A percentile compares a stretch with the other conserved stretches of the same genome.
phyloP scores from a whole-genome alignment of 2,888 invertebrate species.

The Torymus auratus region DNA sequence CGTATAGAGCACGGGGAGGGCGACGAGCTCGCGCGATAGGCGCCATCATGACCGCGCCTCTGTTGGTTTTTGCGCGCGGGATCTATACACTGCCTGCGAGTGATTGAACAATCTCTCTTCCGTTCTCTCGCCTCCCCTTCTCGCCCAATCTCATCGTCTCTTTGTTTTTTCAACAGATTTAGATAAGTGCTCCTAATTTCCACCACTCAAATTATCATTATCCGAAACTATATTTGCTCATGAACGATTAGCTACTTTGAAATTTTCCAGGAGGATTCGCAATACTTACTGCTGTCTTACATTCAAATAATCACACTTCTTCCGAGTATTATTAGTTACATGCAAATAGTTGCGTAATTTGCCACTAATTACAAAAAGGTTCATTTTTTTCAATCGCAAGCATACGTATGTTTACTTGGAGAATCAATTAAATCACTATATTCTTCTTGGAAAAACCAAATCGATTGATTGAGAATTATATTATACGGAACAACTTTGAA shows the following conservation, averaged over 20 bases:
- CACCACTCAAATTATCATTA: slow-evolving; percentile 44
- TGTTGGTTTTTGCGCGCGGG: slow-evolving; percentile 17
- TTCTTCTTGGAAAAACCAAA: no score
- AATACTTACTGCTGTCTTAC: not conserved
- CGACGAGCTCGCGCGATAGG: not conserved
- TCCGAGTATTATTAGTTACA: no score
- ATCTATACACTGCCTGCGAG: not conserved
- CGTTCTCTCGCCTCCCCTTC: no score
- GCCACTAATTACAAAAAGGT: no score
- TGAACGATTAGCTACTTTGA: not conserved
- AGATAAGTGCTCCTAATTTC: slow-evolving; percentile 39
- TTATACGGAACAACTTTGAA: no score
- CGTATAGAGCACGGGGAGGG: not conserved
- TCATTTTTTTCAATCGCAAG: no score
- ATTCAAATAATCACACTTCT: not conserved
- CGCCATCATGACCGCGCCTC: slow-evolving; percentile 1
- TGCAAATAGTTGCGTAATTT: no score
- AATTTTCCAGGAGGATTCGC: slow-evolving; percentile 15
- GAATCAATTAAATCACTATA: no score
- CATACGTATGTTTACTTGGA: no score
- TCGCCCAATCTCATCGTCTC: no score
- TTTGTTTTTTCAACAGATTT: slow-evolving; percentile 14
- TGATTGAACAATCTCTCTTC: slow-evolving; percentile 26
- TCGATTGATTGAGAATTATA: no score
- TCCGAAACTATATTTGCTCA: slow-evolving; percentile 25